Percentiles rank a stretch among this genome's conserved stretches.
phyloP scores from a whole-genome alignment of 2,797 vertebrate species.

The Mycteria americana region DNA sequence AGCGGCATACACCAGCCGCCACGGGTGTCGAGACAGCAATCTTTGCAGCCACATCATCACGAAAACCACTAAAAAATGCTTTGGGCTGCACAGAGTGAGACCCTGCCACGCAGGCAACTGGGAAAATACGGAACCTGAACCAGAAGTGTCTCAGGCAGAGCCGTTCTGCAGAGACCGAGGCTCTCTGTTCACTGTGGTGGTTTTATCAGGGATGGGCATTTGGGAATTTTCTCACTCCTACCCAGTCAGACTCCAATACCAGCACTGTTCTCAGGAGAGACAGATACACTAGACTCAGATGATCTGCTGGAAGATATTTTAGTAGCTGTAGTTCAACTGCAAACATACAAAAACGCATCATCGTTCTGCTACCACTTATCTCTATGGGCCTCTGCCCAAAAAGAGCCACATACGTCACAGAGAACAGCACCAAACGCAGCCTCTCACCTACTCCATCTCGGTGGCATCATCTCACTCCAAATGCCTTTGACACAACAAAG shows the following conservation, averaged over 20 bases:
- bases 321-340: not conserved
- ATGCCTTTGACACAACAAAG: not conserved
- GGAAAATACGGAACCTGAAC: too few species aligned
- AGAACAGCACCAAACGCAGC: not conserved
- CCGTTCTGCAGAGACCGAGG: not conserved
- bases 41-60: not conserved
- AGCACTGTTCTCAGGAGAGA: not conserved
- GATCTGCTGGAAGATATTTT: not conserved
- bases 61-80: not conserved
- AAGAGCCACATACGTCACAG: not conserved
- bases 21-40: rapidly evolving
- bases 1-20: not conserved
- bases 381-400: not conserved
- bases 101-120: rapidly evolving
- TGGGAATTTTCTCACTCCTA: not conserved
- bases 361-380: not conserved
- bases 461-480: not conserved
- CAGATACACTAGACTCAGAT: not conserved
- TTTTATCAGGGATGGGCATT: not conserved
- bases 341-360: not conserved
- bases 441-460: not conserved
- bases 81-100: not conserved
- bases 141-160: not conserved
- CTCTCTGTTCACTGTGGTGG: not conserved
- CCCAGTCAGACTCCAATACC: not conserved